Evolutionary conservation across 2,113 vertebrate genomes (phyloP), one percentile per base, ranked within the genome.

Genomic region (Proterorhinus semilunaris): DNA sequence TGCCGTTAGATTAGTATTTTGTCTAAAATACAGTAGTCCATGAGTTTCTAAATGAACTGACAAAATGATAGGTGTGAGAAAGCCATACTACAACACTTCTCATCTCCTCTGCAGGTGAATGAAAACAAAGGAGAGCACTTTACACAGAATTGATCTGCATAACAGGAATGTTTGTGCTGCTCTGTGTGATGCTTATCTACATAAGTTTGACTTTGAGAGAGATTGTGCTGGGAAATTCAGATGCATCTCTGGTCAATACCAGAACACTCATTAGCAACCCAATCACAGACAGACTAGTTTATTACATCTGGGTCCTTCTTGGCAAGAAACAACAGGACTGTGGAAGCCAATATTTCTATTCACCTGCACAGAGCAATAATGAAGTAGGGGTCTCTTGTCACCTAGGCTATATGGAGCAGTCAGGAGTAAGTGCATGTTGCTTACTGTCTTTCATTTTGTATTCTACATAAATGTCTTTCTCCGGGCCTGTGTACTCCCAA

Each of bases 401-500:
- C 83, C 80, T 78, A 36, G 27, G 27, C 27, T 36, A 53, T 16
- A 65, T 71, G 72, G 50, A 80, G 71, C 44, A 83, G 72, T 58
- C 66, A 75, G 48, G 64, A 74, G 79, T 48, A 51, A 49, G 69
- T 72, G 90, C 88, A 90, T 67, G 72, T 75, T 86, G 92, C 96
- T 98, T 98, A 98, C 95, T 98, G 94, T 95, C 91, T 87, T 93
- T 87, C 91, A 93, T 90, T 92, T 90, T 90, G 94, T 97, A 98
- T 91, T 98, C 95, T 96, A 97, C 85, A 95, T 93, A 96, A 92
- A 98, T 85, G 84, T 90, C 95, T 84, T 89, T 92, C 89, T 96
- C 94, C 84, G 91, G 92, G 91, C 95, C 94, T 94, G 94, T 94
- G 95, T 95, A 96, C 77, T 96, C 93, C 96, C 96, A 98, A 94